These are phyloP conservation scores for Craseonycteris thonglongyai DNA, from an alignment of 2,113 vertebrate species.

Conservation along the genomic window DNA sequence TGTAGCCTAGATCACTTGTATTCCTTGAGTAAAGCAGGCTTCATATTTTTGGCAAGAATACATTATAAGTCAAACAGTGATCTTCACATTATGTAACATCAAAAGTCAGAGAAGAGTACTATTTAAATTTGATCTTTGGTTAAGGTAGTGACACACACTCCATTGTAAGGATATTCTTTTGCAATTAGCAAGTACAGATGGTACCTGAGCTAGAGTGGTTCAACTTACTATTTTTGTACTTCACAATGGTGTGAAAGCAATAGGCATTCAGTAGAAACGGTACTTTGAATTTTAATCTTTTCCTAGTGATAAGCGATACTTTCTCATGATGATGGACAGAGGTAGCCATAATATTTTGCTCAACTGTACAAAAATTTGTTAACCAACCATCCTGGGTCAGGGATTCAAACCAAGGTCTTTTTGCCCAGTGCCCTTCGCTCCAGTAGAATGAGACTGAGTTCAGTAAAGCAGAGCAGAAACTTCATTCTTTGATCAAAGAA, in stretches of 20 bases:
- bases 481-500: background rate
- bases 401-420: background rate
- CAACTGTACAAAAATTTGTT: background rate
- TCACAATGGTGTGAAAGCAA: background rate
- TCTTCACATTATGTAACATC: background rate
- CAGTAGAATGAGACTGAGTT: background rate
- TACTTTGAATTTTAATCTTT: no score
- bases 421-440: background rate
- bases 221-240: background rate
- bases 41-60: slow-evolving; percentile 3
- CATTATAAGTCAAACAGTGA: background rate
- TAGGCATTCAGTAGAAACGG: background rate
- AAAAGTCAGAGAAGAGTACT: background rate
- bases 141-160: background rate
- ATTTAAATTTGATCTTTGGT: background rate
- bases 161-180: background rate
- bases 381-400: background rate
- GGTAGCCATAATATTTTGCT: background rate
- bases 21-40: background rate
- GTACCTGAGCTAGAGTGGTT: background rate
- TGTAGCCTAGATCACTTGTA: background rate
- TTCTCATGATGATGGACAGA: background rate
- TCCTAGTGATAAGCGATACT: background rate
- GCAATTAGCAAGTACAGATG: slow-evolving; percentile 10
- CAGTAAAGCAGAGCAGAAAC: background rate